phyloP scores from a whole-genome alignment of 2,113 vertebrate species.

The Lethenteron camtschaticum region DNA sequence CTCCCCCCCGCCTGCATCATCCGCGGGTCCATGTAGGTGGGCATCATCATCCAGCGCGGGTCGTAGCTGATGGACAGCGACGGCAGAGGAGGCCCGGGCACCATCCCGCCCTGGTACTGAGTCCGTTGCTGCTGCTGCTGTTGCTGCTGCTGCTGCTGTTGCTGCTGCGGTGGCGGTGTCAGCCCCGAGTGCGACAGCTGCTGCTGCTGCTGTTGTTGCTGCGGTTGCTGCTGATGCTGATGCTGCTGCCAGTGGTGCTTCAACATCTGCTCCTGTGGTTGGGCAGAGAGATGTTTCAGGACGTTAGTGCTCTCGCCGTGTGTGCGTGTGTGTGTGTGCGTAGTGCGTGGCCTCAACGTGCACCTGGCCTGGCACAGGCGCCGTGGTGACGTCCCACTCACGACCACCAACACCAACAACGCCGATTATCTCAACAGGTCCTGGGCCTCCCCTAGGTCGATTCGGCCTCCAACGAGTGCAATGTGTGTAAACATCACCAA shows the following conservation, averaged over 20 bases:
- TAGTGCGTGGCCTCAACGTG: too few species aligned
- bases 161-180: constrained; percentile 42
- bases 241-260: constrained; percentile 37
- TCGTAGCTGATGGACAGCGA: constrained; percentile 66
- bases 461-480: too few species aligned
- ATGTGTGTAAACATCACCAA: too few species aligned
- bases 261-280: constrained; percentile 49
- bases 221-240: constrained; percentile 64
- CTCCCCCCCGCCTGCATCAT: constrained; percentile 46
- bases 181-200: constrained; percentile 37
- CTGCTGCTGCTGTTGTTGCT: constrained; percentile 33
- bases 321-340: too few species aligned
- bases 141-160: constrained; percentile 11
- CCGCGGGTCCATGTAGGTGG: constrained; percentile 66
- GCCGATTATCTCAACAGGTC: too few species aligned
- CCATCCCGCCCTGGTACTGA: constrained; percentile 36
- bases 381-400: too few species aligned
- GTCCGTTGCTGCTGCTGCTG: constrained; percentile 46
- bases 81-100: constrained; percentile 51
- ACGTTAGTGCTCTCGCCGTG: background rate
- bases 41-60: constrained; percentile 94
- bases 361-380: too few species aligned
- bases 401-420: too few species aligned
- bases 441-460: too few species aligned
- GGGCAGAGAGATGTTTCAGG: background rate